Base-by-base conservation (phyloP, 2,797 vertebrate genomes). In the Enoplosus armatus region DNA sequence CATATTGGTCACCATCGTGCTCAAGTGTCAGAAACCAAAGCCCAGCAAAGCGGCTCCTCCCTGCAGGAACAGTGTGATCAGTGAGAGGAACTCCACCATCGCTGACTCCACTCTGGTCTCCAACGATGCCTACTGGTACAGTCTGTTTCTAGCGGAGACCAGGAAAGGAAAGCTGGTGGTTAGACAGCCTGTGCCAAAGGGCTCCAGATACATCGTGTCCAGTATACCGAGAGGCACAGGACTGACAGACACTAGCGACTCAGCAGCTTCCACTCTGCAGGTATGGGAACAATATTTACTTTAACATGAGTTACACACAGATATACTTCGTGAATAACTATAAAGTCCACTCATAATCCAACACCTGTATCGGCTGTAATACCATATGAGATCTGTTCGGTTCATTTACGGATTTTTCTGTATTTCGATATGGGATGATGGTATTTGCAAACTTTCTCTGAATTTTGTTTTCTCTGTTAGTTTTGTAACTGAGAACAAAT, bases 71-170 rank as follows among this genome's bases (percentile, higher is more conserved):
- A 92, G 90, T 80, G 82, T 90, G 82, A 43, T 87, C 85, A 92
- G 90, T 72, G 89, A 91, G 82, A 90, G 91, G 77, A 92, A 91
- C 85, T 92, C 91, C 48, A 90, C 86, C 67, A 85, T 91, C 39
- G 87, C 82, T 58, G 90, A 92, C 50, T 88, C 89, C 77, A 89
- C 89, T 78, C 85, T 90, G 85, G 88, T 92, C 18, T 92, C 91
- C 85, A 92, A 90, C 65, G 91, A 92, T 84, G 91, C 91, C 74
- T 92, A 92, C 91, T 92, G 91, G 90, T 89, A 91, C 86, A 92
- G 91, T 73, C 20, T 92, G 88, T 90, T 93, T 83, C 85, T 93
- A 47, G 90, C 89, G 50, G 90, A n/a, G n/a, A n/a, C n/a, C n/a
- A n/a, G n/a, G n/a, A n/a, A n/a, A n/a, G n/a, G n/a, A n/a, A n/a